Evolutionary conservation across 1,140 invertebrate genomes (phyloP), one percentile per base, ranked within the genome.

Genomic region (Lepidurus couesii): DNA sequence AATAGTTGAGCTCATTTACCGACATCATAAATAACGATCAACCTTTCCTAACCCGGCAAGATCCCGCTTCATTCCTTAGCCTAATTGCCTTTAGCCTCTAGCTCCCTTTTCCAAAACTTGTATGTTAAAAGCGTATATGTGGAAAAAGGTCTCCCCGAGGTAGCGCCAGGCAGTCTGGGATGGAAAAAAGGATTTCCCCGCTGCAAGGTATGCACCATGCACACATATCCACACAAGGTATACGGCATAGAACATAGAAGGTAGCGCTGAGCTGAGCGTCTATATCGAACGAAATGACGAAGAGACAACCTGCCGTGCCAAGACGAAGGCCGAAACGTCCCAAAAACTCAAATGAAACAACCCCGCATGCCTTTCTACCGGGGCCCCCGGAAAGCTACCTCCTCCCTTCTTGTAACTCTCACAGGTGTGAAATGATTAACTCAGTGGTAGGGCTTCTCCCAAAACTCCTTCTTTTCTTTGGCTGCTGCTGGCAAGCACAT

Each of bases 11-110:
- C 53, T 65, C 53, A 65, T 65, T 65, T 65, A 65, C 53, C 53
- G 53, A 65, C 53, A 65, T 65, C 53, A 65, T 65, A 65, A 65
- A 65, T 65, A 65, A 65, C 53, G 53, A 65, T 65, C 53, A 65
- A 65, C 53, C 53, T 65, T 65, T 65, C 53, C 53, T 65, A 65
- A 65, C 53, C 53, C 53, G 53, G 53, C 53, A 21, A 65, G 53
- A 65, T 65, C 53, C 53, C 53, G 53, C 53, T 21, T 65, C 53
- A 65, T 65, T 65, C 53, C 53, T 65, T 21, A 65, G 53, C 53
- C 53, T 65, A 65, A 65, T 65, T 65, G 53, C 53, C 53, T 65
- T 65, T 65, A 65, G 53, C 53, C 53, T 21, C 53, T 65, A 21
- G 53, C 53, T 65, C 53, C 16, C 13, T 65, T 65, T 21, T 21